These are phyloP conservation scores for Parascotia fuliginaria DNA, from an alignment of 2,888 invertebrate species.

Conservation along the genomic window DNA sequence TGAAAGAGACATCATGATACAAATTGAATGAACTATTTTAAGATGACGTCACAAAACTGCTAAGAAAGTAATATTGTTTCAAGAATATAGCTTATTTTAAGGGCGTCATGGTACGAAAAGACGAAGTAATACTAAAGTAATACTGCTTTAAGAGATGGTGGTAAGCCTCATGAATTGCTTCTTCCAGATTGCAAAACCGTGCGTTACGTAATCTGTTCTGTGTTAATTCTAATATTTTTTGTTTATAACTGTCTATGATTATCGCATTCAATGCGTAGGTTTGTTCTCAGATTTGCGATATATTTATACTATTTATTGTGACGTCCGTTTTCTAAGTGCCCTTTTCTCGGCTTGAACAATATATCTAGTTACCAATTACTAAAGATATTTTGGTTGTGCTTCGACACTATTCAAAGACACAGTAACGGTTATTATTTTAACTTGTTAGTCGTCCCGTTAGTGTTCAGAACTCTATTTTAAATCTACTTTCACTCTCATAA, in stretches of 20 bases:
- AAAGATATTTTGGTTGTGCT: conserved; percentile 1
- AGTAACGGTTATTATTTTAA: conserved; percentile 2
- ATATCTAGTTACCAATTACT: conserved; percentile 6
- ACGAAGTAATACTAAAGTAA: no score
- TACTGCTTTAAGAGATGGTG: no score
- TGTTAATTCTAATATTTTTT: conserved; percentile 8
- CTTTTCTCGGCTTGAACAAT: background rate
- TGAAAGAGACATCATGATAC: no score
- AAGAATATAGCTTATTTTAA: no score
- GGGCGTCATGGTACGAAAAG: no score
- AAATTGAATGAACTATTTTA: no score
- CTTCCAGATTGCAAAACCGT: conserved; percentile 20
- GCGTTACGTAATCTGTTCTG: conserved; percentile 19
- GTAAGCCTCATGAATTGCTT: no score
- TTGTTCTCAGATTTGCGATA: conserved; percentile 1
- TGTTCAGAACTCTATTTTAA: no score
- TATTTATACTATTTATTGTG: background rate
- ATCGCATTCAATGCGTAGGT: conserved; percentile 6
- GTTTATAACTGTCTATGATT: conserved; percentile 3
- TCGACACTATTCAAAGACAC: conserved; percentile 1
- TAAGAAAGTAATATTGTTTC: no score
- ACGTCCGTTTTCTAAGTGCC: conserved; percentile 1
- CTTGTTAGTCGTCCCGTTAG: no score
- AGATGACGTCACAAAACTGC: no score
- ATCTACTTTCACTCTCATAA: no score